These are phyloP conservation scores for Diabrotica balteata DNA, from an alignment of 2,888 invertebrate species.

Conservation along the genomic window DNA sequence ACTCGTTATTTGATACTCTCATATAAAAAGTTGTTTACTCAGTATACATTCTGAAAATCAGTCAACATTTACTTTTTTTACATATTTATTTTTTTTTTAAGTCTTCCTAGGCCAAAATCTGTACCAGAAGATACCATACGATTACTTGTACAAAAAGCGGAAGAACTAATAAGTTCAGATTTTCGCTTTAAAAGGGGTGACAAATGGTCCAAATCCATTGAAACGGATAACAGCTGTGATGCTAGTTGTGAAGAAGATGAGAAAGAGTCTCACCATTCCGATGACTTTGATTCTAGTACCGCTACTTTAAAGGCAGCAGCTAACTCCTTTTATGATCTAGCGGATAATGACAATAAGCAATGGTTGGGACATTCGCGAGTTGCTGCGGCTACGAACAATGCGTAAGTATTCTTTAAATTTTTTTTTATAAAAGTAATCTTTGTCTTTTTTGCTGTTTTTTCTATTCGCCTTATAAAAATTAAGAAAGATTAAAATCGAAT, in stretches of 20 bases:
- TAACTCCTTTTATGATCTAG: constrained; percentile 54
- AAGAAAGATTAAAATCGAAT: too few relatives aligned
- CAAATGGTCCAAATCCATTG: constrained; percentile 72
- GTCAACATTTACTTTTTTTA: too few relatives aligned
- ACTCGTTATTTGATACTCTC: too few relatives aligned
- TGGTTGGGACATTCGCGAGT: constrained; percentile 89
- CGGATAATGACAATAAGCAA: constrained; percentile 32
- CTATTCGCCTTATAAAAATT: too few relatives aligned
- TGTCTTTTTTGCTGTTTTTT: too few relatives aligned
- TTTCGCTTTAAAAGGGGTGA: constrained; percentile 64
- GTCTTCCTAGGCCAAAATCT: constrained; percentile 49
- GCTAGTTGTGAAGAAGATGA: constrained; percentile 90
- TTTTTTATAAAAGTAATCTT: neutral
- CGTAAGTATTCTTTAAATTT: constrained; percentile 36
- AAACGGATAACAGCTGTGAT: constrained; percentile 80
- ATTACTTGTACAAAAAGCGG: constrained; percentile 80
- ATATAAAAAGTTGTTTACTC: too few relatives aligned
- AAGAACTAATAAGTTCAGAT: constrained; percentile 73
- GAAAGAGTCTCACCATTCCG: constrained; percentile 77
- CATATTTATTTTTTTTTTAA: constrained; percentile 2
- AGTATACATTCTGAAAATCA: too few relatives aligned
- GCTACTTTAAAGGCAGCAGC: constrained; percentile 66
- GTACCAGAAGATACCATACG: constrained; percentile 55
- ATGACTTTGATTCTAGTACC: constrained; percentile 79
- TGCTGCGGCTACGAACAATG: constrained; percentile 56